phyloP scores from a whole-genome alignment of 2,113 vertebrate species.

The Felis chaus region DNA sequence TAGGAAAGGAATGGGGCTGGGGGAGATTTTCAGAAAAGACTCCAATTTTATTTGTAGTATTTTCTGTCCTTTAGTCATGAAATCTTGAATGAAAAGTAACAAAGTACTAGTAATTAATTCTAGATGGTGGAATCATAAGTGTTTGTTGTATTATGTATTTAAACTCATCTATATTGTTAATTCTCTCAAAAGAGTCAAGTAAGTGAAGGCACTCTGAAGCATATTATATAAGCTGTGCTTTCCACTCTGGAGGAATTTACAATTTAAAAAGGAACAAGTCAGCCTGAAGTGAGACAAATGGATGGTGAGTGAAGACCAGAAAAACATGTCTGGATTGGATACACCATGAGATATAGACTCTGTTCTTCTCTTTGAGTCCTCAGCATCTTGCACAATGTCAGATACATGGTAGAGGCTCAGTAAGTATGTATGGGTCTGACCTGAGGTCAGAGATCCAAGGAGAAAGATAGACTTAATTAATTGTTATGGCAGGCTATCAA shows the following conservation, averaged over 20 bases:
- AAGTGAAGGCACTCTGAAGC: neutral
- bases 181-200: neutral
- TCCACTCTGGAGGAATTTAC: neutral
- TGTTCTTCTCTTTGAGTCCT: neutral
- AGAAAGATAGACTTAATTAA: neutral
- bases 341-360: neutral
- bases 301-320: neutral
- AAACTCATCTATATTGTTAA: neutral
- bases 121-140: neutral
- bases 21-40: neutral
- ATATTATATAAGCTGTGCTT: neutral
- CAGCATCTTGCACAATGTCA: neutral
- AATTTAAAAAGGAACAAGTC: neutral
- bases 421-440: neutral
- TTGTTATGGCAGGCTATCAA: neutral
- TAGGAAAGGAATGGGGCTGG: neutral
- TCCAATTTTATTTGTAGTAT: neutral
- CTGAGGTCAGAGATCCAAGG: neutral
- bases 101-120: neutral
- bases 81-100: neutral
- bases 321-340: neutral
- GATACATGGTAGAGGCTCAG: neutral
- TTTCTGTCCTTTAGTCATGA: neutral
- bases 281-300: neutral
- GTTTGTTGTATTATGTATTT: neutral